These are phyloP conservation scores for Emmelina monodactyla DNA, from an alignment of 2,888 invertebrate genomes.

Conservation along the genomic window DNA sequence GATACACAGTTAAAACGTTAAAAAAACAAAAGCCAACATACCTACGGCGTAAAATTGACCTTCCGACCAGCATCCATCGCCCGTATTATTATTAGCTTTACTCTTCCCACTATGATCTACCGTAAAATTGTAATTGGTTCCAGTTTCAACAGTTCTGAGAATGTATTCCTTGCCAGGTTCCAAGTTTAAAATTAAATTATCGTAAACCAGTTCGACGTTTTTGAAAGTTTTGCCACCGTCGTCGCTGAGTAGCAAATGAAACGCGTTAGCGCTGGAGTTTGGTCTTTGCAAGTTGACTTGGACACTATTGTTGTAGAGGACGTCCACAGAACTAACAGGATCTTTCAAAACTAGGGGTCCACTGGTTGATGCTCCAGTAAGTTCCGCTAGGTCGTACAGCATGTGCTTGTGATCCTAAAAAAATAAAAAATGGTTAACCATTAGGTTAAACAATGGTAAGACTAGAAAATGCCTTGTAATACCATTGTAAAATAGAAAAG, in stretches of 20 bases:
- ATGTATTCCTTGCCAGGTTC: constrained; percentile 52
- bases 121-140: constrained; percentile 54
- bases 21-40: no score
- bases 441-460: no score
- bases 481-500: no score
- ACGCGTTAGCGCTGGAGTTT: constrained; percentile 41
- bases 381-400: no score
- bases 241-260: constrained; percentile 44
- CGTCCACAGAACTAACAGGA: constrained; percentile 53
- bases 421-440: no score
- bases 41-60: no score
- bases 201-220: constrained; percentile 43
- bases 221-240: constrained; percentile 44
- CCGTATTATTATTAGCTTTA: background rate
- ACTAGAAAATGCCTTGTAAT: no score
- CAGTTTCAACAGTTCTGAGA: constrained; percentile 54
- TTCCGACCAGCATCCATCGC: no score
- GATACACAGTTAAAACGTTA: no score
- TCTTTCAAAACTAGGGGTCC: constrained; percentile 38
- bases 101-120: constrained; percentile 25
- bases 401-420: no score
- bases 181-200: constrained; percentile 46
- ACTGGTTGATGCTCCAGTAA: no score
- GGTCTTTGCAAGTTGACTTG: constrained; percentile 49
- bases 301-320: constrained; percentile 53